These are phyloP conservation scores for Syngnathus scovelli DNA, from an alignment of 2,113 vertebrate genomes.

Conservation along the genomic window DNA sequence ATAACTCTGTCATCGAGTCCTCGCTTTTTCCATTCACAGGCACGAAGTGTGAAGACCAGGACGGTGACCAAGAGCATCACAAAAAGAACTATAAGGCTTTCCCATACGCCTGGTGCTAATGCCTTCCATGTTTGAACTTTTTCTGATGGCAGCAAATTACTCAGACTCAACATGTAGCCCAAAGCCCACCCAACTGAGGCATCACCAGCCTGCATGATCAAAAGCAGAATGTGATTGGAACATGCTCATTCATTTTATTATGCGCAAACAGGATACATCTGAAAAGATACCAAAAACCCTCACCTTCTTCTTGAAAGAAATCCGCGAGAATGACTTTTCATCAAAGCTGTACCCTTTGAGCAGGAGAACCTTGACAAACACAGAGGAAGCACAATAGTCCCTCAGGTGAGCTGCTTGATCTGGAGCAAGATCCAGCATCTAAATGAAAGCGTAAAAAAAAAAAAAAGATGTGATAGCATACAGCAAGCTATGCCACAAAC, in stretches of 20 bases:
- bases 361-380: slow-evolving; percentile 73
- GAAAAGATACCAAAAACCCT: background rate
- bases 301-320: slow-evolving; percentile 80
- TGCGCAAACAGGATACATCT: background rate
- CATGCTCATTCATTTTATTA: background rate
- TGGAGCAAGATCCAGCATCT: slow-evolving; percentile 54
- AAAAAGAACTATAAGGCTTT: slow-evolving; percentile 60
- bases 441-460: slow-evolving; percentile 5
- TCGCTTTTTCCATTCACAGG: slow-evolving; percentile 29
- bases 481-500: background rate
- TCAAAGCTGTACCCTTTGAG: slow-evolving; percentile 76
- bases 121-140: slow-evolving; percentile 46
- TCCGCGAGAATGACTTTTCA: slow-evolving; percentile 57
- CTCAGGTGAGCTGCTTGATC: slow-evolving; percentile 45
- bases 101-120: slow-evolving; percentile 66
- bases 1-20: slow-evolving; percentile 37
- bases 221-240: background rate
- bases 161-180: slow-evolving; percentile 90
- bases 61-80: slow-evolving; percentile 42
- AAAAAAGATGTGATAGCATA: background rate
- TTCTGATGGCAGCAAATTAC: slow-evolving; percentile 76
- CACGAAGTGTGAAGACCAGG: slow-evolving; percentile 32
- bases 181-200: slow-evolving; percentile 82
- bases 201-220: slow-evolving; percentile 67
- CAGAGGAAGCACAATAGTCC: slow-evolving; percentile 71